Conservation (phyloP, 2,797 vertebrate genomes). For the Masticophis lateralis region DNA sequence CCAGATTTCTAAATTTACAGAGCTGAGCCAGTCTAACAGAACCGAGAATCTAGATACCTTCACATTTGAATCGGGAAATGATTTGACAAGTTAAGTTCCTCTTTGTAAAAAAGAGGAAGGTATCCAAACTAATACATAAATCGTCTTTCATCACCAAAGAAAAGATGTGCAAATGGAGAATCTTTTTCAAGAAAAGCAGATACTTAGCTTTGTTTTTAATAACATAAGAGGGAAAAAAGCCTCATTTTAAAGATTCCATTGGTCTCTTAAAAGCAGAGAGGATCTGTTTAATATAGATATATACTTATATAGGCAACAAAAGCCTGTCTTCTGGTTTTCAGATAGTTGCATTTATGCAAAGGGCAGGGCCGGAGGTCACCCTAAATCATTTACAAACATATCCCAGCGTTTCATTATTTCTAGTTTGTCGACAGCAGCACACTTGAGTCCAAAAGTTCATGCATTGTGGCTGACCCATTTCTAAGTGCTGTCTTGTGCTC, state of each 20-base stretch:
- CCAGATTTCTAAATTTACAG: constrained; percentile 52
- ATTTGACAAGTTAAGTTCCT: background rate
- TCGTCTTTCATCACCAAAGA: background rate
- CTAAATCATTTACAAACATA: constrained; percentile 91
- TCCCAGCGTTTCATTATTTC: constrained; percentile 93
- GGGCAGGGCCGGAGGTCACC: constrained; percentile 86
- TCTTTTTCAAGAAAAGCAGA: constrained; percentile 10
- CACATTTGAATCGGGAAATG: background rate
- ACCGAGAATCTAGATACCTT: constrained; percentile 35
- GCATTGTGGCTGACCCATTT: constrained; percentile 75
- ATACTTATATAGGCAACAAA: constrained; percentile 17
- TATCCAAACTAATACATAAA: background rate
- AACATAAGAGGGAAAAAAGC: no score
- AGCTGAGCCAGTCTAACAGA: constrained; percentile 33
- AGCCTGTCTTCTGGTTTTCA: constrained; percentile 67
- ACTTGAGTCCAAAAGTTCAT: constrained; percentile 88
- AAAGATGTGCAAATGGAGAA: background rate
- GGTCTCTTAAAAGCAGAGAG: constrained; percentile 49
- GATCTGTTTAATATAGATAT: constrained; percentile 26
- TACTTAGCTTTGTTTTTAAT: background rate
- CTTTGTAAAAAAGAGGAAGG: background rate
- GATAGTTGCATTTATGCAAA: constrained; percentile 75
- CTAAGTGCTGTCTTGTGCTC: constrained; percentile 61
- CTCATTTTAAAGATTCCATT: constrained; percentile 19
- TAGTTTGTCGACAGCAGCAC: constrained; percentile 80